Percentiles rank a stretch among this genome's conserved stretches.
Conservation (phyloP, 2,113 vertebrate species). For the Salvelinus sp. region DNA sequence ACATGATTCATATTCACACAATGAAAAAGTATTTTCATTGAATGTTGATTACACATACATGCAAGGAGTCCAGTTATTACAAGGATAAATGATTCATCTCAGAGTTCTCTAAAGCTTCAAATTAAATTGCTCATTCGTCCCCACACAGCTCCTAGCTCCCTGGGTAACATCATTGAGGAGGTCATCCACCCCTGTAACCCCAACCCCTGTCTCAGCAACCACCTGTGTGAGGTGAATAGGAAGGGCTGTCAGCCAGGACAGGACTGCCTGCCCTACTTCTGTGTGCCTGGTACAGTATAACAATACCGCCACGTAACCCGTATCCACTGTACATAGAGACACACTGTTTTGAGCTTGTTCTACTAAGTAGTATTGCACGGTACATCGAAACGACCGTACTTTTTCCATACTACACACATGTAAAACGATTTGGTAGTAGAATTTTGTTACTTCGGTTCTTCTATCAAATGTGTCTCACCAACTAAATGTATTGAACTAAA, state of each 20-base stretch:
- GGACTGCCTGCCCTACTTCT: conserved; percentile 87
- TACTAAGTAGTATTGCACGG: no score
- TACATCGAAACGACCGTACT: no score
- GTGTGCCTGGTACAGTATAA: conserved; percentile 81
- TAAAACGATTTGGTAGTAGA: no score
- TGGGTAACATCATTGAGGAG: conserved; percentile 84
- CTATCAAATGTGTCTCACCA: no score
- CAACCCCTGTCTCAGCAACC: conserved; percentile 90
- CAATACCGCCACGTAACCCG: neutral
- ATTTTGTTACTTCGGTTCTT: no score
- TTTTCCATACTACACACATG: no score
- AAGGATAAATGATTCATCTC: neutral
- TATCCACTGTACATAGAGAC: neutral
- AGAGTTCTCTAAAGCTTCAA: neutral
- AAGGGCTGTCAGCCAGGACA: conserved; percentile 85
- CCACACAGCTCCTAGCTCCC: conserved; percentile 82
- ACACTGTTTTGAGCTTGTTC: no score
- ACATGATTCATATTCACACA: no score
- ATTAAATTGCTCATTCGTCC: neutral
- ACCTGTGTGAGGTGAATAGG: conserved; percentile 94
- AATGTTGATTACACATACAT: no score
- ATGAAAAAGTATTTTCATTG: neutral
- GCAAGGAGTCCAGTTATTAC: neutral
- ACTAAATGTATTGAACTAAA: no score
- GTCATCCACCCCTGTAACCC: conserved; percentile 98